phyloP scores from a whole-genome alignment of 2,113 vertebrate genomes.

The Bubalus kerabau region DNA sequence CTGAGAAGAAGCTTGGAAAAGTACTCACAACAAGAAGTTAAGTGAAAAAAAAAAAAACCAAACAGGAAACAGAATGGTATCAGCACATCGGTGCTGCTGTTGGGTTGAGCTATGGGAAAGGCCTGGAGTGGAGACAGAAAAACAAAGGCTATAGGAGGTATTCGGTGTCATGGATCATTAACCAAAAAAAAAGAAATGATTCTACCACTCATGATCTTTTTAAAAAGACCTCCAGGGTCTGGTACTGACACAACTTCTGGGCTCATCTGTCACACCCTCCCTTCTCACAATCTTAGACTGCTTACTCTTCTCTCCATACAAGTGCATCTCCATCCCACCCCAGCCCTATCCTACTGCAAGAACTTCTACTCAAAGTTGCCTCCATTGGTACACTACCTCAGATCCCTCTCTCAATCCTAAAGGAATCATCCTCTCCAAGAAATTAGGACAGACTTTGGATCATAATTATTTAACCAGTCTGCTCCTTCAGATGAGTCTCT shows the following conservation, averaged over 20 bases:
- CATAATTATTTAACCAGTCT: not conserved
- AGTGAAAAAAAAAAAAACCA: not conserved
- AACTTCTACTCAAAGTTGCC: not conserved
- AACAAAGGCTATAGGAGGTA: not conserved
- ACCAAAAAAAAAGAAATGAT: not conserved
- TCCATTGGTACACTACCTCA: not conserved
- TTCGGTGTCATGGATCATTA: not conserved
- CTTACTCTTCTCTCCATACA: not conserved
- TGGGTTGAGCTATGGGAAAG: not conserved
- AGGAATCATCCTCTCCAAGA: not conserved
- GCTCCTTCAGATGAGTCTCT: not conserved
- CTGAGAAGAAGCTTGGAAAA: not conserved
- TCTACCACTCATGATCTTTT: not conserved
- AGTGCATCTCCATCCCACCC: not conserved
- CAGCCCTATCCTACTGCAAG: not conserved
- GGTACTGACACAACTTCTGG: not conserved
- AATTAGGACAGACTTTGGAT: not conserved
- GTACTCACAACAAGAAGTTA: not conserved
- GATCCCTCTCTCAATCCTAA: not conserved
- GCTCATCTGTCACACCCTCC: not conserved
- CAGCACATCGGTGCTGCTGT: not conserved
- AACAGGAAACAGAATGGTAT: not conserved
- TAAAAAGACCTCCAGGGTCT: not conserved
- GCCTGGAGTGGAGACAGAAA: not conserved
- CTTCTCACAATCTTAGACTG: not conserved